Evolutionary conservation across 2,888 invertebrate species (phyloP), one percentile per base, ranked within the genome.

Genomic region (Magallana nippona): DNA sequence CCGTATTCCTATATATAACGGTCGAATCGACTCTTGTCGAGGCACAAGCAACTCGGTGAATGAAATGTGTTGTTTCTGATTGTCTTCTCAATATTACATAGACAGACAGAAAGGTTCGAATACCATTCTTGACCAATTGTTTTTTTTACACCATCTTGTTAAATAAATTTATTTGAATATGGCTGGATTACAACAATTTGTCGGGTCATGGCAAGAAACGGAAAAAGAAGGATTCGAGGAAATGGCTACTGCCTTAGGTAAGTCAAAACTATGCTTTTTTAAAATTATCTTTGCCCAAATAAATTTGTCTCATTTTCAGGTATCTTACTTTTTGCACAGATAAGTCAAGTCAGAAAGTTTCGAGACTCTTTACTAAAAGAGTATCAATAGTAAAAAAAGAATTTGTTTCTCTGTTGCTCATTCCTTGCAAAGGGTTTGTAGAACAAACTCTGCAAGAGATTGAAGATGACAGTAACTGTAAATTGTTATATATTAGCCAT

Each of bases 181-280:
- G 89, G 80, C 87, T 5, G 89, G 84, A 57, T 81, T 90, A 10
- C 84, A 86, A 71, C 84, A 78, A n/a, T 90, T 89, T 83, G 63
- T 89, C 55, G 89, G 89, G 19, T 87, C 84, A 55, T 90, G 90
- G 90, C 79, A 89, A 58, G 90, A 90, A 60, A 86, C 86, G 71
- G 44, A 77, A 1, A 90, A 90, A 81, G 84, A 86, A 22, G 90
- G 90, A 62, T 89, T 89, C 81, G 90, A 90, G 55, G 88, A 89
- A 77, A 87, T 90, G 87, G 89, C 89, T 13, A 84, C 81, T 11
- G 87, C 84, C 19, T 84, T 90, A 85, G 88, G 90, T 90, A 87
- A 83, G 87, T 83, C 11, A 17, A 17, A n/a, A 8, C 55, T 55
- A 11, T 55, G 17, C 2, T 10, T 78, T 55, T 3, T 44, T 1